Percentiles rank a stretch among this genome's conserved stretches.
Conservation (phyloP, 2,113 vertebrate genomes). For the Falcunculus frontatus region DNA sequence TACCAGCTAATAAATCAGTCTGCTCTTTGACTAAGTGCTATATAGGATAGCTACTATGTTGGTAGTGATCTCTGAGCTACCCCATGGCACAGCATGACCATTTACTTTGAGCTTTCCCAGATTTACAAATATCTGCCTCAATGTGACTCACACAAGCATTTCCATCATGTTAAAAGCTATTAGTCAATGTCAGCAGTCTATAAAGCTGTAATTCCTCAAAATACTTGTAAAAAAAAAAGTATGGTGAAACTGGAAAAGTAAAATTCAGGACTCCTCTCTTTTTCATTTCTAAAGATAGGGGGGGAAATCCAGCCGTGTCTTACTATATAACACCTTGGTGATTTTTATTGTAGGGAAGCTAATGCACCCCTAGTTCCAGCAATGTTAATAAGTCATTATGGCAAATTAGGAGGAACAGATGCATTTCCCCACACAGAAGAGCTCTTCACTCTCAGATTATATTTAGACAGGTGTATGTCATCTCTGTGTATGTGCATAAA, state of each 20-base stretch:
- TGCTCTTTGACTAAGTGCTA: not conserved
- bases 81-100: not conserved
- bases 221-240: too few species aligned
- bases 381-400: constrained; percentile 31
- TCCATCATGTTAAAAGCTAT: not conserved
- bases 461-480: constrained; percentile 46
- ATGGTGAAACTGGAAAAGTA: not conserved
- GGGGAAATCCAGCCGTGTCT: not conserved
- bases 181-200: not conserved
- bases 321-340: not conserved
- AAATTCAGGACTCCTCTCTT: not conserved
- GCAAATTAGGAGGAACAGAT: constrained; percentile 40
- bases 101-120: not conserved
- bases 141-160: not conserved
- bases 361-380: not conserved
- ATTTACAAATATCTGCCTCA: not conserved
- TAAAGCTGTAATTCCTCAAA: not conserved
- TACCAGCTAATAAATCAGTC: not conserved
- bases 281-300: not conserved
- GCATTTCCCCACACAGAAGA: not conserved
- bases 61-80: not conserved
- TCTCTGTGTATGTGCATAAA: constrained; percentile 41
- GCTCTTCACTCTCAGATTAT: constrained; percentile 16
- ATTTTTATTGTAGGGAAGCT: not conserved
- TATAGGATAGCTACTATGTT: not conserved